phyloP scores from a whole-genome alignment of 2,888 invertebrate species.

The Euzophera pinguis region DNA sequence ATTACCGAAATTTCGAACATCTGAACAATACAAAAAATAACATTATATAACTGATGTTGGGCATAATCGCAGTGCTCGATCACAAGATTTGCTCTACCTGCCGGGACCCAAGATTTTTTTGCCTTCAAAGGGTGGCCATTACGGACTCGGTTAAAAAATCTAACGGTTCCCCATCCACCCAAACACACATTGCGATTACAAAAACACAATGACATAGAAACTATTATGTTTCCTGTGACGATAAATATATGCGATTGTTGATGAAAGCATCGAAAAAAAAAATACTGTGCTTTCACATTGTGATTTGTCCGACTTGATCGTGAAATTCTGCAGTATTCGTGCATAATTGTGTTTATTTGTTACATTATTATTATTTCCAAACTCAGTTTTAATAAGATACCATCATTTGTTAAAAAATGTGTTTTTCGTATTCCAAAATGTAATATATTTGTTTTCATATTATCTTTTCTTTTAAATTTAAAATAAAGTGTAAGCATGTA shows the following conservation, averaged over 20 bases:
- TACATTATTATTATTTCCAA: too few relatives aligned
- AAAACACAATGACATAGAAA: slow-evolving; percentile 70
- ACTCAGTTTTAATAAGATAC: too few relatives aligned
- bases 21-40: slow-evolving; percentile 44
- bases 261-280: slow-evolving; percentile 22
- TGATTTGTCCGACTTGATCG: slow-evolving; percentile 7
- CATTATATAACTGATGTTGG: slow-evolving; percentile 55
- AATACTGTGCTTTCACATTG: slow-evolving; percentile 4
- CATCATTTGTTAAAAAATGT: too few relatives aligned
- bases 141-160: slow-evolving; percentile 57
- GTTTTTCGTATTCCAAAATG: too few relatives aligned
- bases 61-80: slow-evolving; percentile 62
- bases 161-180: slow-evolving; percentile 68
- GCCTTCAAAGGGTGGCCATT: slow-evolving; percentile 67
- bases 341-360: too few relatives aligned
- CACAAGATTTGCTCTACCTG: slow-evolving; percentile 72
- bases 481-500: too few relatives aligned
- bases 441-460: too few relatives aligned
- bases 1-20: slow-evolving; percentile 48
- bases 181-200: slow-evolving; percentile 69
- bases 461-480: too few relatives aligned
- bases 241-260: slow-evolving; percentile 45
- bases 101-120: slow-evolving; percentile 57
- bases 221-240: slow-evolving; percentile 65
- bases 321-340: neutral